Base-by-base conservation (phyloP, 1,140 invertebrate genomes). In the Himalopsyche phryganea region DNA sequence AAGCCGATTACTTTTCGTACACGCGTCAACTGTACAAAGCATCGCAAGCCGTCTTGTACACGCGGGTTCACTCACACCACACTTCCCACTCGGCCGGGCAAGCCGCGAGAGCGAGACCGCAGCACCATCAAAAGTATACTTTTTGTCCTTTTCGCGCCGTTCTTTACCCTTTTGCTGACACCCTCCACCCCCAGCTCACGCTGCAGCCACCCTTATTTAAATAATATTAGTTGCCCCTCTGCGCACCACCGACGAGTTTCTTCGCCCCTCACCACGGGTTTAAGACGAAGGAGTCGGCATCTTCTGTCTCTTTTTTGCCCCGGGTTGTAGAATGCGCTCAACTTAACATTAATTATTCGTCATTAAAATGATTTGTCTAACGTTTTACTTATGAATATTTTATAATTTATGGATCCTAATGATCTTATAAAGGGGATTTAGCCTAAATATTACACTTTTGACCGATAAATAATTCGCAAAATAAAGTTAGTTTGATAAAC, bases 251-350 rank as follows among this genome's bases (percentile, higher is more conserved):
- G n/a, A 14, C 18, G 2, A 46, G 4, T 23, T 9, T 18, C 38
- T 42, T 17, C 13, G 13, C 46, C 45, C 14, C 35, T 15, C 46
- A 56, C 48, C 53, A 35, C 40, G 47, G 46, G 42, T 58, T 47
- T 61, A 61, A 61, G 60, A 61, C 57, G 60, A 56, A 57, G 60
- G 56, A 61, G 52, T 47, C 46, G 41, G 44, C 58, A 54, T 61
- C 59, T 61, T 61, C 60, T 20, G 54, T 61, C 60, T 36, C 60
- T 53, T 53, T 61, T 58, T 57, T 57, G 51, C 48, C 28, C 9
- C 38, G 35, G 54, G 50, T 53, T 42, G 50, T 48, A 28, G 23
- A 28, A 28, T 28, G 23, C 23, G 23, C 9, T 28, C 23, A 28
- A 28, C 23, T 28, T 28, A 28, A 9, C 23, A 28, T 28, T 28